phyloP scores from a whole-genome alignment of 2,888 invertebrate species.

The Petrophora chlorosata region DNA sequence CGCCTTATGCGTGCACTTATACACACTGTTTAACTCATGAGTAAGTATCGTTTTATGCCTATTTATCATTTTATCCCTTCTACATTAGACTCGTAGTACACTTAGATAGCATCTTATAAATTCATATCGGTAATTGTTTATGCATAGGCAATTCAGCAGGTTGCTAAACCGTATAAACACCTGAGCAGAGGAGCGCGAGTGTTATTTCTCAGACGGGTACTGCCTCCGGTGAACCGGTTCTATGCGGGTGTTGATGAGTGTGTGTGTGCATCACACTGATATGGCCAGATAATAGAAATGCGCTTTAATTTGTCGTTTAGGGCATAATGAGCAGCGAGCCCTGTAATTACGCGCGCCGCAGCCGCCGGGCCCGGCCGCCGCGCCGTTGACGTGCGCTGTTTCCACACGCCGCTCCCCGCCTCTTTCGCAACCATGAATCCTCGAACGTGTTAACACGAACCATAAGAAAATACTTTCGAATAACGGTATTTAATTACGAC shows the following conservation, averaged over 20 bases:
- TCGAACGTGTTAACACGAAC: conserved; percentile 56
- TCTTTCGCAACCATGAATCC: conserved; percentile 52
- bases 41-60: conserved; percentile 6
- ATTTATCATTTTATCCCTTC: conserved; percentile 18
- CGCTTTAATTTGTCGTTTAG: conserved; percentile 84
- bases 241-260: conserved; percentile 6
- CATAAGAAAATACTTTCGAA: conserved; percentile 24
- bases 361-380: conserved; percentile 78
- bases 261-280: conserved; percentile 66
- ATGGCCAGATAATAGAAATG: conserved; percentile 82
- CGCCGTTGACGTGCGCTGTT: conserved; percentile 81
- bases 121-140: conserved; percentile 49
- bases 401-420: conserved; percentile 58
- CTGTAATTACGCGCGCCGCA: conserved; percentile 84
- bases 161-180: conserved; percentile 52
- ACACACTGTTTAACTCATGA: neutral
- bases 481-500: conserved; percentile 28
- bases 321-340: conserved; percentile 80
- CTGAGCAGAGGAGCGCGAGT: conserved; percentile 48
- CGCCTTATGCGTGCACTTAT: neutral
- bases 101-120: conserved; percentile 42
- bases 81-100: conserved; percentile 2
- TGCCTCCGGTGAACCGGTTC: conserved; percentile 64
- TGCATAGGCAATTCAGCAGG: conserved; percentile 56
- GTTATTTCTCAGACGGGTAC: conserved; percentile 35